phyloP scores from a whole-genome alignment of 2,797 vertebrate species.

The Coregonus sp. region DNA sequence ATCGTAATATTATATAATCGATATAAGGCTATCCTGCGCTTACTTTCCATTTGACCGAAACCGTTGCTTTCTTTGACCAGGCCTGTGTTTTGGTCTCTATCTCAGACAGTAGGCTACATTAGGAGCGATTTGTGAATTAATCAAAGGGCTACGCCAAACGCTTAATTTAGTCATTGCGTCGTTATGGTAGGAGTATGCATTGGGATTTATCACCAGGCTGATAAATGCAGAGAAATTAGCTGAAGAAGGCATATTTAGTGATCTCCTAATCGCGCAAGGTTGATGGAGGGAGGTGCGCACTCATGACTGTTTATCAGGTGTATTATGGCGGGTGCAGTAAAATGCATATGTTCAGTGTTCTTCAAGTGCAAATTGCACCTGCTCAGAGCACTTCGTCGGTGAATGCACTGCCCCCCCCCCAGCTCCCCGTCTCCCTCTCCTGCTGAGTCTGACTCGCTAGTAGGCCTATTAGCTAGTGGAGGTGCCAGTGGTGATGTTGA shows the following conservation, averaged over 20 bases:
- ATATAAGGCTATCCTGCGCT: neutral
- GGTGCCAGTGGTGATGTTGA: no score
- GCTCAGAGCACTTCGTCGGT: no score
- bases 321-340: no score
- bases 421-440: no score
- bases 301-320: neutral
- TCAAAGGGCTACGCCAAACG: neutral
- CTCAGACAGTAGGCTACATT: neutral
- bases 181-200: neutral
- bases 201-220: neutral
- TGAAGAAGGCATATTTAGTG: neutral
- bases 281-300: neutral
- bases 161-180: neutral
- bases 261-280: neutral
- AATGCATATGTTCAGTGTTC: no score
- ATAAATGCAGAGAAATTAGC: neutral
- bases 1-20: neutral
- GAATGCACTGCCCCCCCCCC: no score
- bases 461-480: no score
- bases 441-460: no score
- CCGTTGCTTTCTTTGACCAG: neutral
- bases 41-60: neutral
- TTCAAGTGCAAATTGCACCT: no score
- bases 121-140: neutral
- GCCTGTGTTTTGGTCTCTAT: neutral